phyloP scores from a whole-genome alignment of 2,888 invertebrate genomes.

The Clepsis dumicolana region DNA sequence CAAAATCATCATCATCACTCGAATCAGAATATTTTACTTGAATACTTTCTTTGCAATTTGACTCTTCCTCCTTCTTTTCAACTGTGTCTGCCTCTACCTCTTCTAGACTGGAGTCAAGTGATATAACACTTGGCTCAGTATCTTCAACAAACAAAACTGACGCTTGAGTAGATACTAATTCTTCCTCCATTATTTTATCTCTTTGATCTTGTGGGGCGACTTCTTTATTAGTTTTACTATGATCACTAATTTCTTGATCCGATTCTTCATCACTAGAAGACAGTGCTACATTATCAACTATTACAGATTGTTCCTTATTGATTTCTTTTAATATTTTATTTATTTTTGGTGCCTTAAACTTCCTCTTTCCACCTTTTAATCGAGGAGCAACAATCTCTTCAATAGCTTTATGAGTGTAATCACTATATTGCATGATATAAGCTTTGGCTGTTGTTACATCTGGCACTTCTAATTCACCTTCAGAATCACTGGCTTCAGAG shows the following conservation, averaged over 20 bases:
- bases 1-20: slow-evolving; percentile 84
- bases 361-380: slow-evolving; percentile 54
- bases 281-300: slow-evolving; percentile 67
- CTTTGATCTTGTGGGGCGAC: slow-evolving; percentile 36
- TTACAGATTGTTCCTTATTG: slow-evolving; percentile 68
- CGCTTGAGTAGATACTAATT: slow-evolving; percentile 57
- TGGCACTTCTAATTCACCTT: slow-evolving; percentile 73
- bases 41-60: slow-evolving; percentile 2
- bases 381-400: slow-evolving; percentile 79
- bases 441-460: slow-evolving; percentile 87
- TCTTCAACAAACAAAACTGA: slow-evolving; percentile 68
- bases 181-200: slow-evolving; percentile 42
- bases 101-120: slow-evolving; percentile 65
- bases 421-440: slow-evolving; percentile 92
- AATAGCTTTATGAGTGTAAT: slow-evolving; percentile 90
- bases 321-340: slow-evolving; percentile 73
- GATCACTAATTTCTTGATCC: slow-evolving; percentile 64
- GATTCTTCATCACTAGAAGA: slow-evolving; percentile 75
- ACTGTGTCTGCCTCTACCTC: slow-evolving; percentile 43
- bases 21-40: slow-evolving; percentile 57
- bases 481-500: slow-evolving; percentile 67
- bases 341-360: slow-evolving; percentile 58
- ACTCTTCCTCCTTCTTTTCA: slow-evolving; percentile 43
- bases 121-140: slow-evolving; percentile 59
- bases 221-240: slow-evolving; percentile 54